A percentile compares a stretch with the other conserved stretches of the same genome.
phyloP scores from a whole-genome alignment of 2,797 vertebrate species.

The Phoebastria nigripes region DNA sequence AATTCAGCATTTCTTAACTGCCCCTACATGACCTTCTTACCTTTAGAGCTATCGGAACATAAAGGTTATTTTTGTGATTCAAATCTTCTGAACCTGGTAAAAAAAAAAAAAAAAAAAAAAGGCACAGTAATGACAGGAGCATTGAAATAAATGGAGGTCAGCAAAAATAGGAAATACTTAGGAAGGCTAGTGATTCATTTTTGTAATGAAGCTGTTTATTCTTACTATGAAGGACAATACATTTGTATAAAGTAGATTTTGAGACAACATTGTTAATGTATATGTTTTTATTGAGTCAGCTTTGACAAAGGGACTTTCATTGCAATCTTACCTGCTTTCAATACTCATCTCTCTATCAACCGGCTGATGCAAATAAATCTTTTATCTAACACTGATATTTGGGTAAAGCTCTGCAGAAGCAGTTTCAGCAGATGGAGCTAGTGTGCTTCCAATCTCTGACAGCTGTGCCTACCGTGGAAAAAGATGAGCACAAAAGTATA shows the following conservation, averaged over 20 bases:
- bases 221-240: background rate
- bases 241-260: background rate
- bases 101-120: background rate
- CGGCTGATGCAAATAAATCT: background rate
- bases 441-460: slow-evolving; percentile 49
- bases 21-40: background rate
- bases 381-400: background rate
- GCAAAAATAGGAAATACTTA: background rate
- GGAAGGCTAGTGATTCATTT: background rate
- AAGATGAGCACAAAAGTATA: background rate
- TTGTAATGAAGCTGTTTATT: background rate
- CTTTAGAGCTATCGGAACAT: background rate
- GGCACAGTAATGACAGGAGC: background rate
- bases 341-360: background rate
- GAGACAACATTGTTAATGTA: background rate
- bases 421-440: slow-evolving; percentile 71
- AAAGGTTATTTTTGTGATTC: background rate
- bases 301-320: background rate
- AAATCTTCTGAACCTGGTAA: background rate
- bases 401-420: background rate
- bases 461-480: accelerated
- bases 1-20: background rate
- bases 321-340: background rate
- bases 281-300: background rate
- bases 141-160: background rate